Evolutionary conservation across 2,797 vertebrate species (phyloP), one percentile per base, ranked within the genome.

Genomic region (Micrastur ruficollis): DNA sequence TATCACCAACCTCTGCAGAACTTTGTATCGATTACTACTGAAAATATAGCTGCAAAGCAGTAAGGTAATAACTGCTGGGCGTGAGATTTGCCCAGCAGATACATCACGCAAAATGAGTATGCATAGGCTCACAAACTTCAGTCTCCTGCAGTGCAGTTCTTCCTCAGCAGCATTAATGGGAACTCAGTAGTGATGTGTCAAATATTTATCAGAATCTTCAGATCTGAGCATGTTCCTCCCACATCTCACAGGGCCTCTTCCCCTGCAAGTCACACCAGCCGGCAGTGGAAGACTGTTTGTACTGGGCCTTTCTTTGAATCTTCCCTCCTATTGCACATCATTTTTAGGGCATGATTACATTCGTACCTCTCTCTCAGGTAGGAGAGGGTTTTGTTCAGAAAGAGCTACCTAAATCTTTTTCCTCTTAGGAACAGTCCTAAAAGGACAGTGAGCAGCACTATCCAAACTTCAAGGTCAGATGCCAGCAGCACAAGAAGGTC

Each of bases 401-500:
- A 86, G 31, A 66, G 16, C 5, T 59, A 46, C 38, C 19, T 36
- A 61, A 81, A 80, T 34, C 16, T 14, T 72, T 74, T 58, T 74
- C n/a, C 16, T 86, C 38, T 55, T 75, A n/a, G 31, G 40, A 90
- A 40, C 3, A 71, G 16, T n/a, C 26, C 75, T 90, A 26, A 74
- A 62, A 87, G 61, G 31, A 76, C 76, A 82, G 38, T 14, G 14
- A 90, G 29, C 62, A 55, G 36, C 42, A 42, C 59, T 70, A 42
- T n/a, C 44, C 31, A 38, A 49, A 82, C 59, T 71, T 78, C 81
- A 85, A 89, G 72, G 86, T 89, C 93, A 91, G 70, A 40, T 47
- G 66, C 55, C 38, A 88, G 50, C n/a, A 79, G 58, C 36, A 56
- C 8, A 9, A 67, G 53, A 61, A 70, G 76, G 65, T 87, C 95